Evolutionary conservation across 2,888 invertebrate genomes (phyloP), one percentile per base, ranked within the genome.

Genomic region (Drosophila nr. perissopoda): DNA sequence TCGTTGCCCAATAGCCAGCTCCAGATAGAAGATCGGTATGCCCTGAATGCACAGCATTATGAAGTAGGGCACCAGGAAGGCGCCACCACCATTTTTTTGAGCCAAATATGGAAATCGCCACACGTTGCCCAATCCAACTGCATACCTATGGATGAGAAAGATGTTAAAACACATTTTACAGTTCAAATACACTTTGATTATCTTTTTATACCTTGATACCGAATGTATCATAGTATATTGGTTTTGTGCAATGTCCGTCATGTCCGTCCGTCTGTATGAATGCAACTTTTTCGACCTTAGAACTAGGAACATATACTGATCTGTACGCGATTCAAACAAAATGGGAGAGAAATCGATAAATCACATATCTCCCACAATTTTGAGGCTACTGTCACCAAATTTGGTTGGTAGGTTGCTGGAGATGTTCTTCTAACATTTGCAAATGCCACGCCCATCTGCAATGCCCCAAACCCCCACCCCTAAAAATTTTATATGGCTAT

Each of bases 81-180:
- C 99, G 29, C 99, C 98, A 65, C 98, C 98, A 0, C 98, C 98
- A 90, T 98, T 98, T 92, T 98, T 98, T 92, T 98, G 98, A 0
- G 98, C 98, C 79, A 98, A 94, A 93, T 98, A 98, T 0, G 98
- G 98, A 93, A 98, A 98, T 81, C 98, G 95, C 98, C 98, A 98
- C 1, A 98, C 98, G 91, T 98, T 98, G 7, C 98, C 98, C 49
- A 98, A 94, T 0, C 98, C 98, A 2, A 98, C 98, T 7, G 98
- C 98, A 89, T 98, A 98, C 8, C 94, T 93, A 61, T 6, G 36
- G 10, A 42, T 29, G 18, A 45, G 21, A 56, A 49, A 45, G 13
- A 29, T 13, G 10, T 25, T 18, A 2, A 45, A 45, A 27, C 27
- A 27, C 49, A 49, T 18, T 49, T 27, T 27, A 7, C 45, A 45